Evolutionary conservation across 1,140 invertebrate genomes (phyloP).

Genomic region (Trachymyrmex cornetzi): DNA sequence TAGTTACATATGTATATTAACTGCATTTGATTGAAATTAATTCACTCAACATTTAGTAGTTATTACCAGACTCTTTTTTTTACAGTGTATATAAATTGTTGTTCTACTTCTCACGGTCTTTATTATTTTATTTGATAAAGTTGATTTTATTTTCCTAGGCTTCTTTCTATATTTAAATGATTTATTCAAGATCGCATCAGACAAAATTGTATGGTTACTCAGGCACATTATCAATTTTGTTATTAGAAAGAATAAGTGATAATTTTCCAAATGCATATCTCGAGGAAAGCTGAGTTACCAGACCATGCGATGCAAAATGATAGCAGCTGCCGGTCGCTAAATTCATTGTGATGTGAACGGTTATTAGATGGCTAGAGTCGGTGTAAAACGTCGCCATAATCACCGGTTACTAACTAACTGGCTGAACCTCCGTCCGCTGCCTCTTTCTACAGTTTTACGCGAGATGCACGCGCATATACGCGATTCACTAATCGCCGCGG

Average conservation of each 20-base stretch:
- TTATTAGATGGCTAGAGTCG: constrained; percentile 84
- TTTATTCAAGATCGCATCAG: neutral
- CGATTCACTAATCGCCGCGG: constrained; percentile 55
- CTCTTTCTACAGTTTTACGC: constrained; percentile 59
- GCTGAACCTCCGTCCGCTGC: constrained; percentile 59
- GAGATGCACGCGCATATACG: constrained; percentile 61
- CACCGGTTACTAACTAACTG: constrained; percentile 84
- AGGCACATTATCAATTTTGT: neutral
- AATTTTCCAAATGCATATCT: neutral
- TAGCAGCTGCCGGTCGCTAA: constrained; percentile 75
- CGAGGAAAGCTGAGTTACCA: neutral
- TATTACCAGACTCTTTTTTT: too few species aligned
- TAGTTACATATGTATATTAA: too few species aligned
- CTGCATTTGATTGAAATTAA: too few species aligned
- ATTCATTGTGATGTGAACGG: constrained; percentile 81
- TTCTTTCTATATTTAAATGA: neutral
- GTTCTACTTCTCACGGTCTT: neutral
- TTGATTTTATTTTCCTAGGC: neutral
- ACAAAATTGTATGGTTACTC: neutral
- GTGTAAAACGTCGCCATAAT: constrained; percentile 84
- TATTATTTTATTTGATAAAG: constrained; percentile 12
- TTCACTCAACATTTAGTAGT: too few species aligned
- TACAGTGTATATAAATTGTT: neutral
- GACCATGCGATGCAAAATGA: constrained; percentile 1
- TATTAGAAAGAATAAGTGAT: neutral